These are phyloP conservation scores for cattle (Bos taurus) DNA, from an alignment of 2,113 vertebrate genomes.

Conservation along the genomic window DNA sequence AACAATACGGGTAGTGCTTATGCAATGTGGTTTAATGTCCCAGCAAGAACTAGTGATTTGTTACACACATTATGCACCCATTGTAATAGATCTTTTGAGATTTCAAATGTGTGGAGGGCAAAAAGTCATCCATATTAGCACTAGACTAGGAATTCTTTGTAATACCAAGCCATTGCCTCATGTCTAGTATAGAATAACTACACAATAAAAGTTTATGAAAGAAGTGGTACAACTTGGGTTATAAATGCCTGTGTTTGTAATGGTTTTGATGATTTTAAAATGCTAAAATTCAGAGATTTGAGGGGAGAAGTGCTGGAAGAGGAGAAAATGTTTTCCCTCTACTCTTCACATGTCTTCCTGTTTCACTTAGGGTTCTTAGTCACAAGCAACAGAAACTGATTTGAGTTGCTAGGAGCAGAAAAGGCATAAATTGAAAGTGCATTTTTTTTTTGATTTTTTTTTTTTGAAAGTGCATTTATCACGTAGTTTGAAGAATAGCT, in stretches of 20 bases:
- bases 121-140: not conserved
- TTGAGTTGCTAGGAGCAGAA: not conserved
- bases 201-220: not conserved
- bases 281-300: not conserved
- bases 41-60: constrained; percentile 9
- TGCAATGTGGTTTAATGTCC: not conserved
- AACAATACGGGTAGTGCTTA: not conserved
- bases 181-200: not conserved
- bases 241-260: not conserved
- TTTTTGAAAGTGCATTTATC: not conserved
- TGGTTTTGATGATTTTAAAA: not conserved
- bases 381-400: not conserved
- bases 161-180: not conserved
- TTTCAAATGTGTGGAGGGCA: not conserved
- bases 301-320: not conserved
- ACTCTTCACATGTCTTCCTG: not conserved
- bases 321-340: constrained; percentile 16
- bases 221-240: not conserved
- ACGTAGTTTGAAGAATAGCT: not conserved
- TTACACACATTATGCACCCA: not conserved
- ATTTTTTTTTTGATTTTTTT: not conserved
- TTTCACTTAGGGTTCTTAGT: not conserved
- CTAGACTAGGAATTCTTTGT: not conserved
- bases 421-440: not conserved
- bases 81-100: not conserved